Base-by-base conservation (phyloP, 2,113 vertebrate genomes). In the Lepisosteus oculatus region DNA sequence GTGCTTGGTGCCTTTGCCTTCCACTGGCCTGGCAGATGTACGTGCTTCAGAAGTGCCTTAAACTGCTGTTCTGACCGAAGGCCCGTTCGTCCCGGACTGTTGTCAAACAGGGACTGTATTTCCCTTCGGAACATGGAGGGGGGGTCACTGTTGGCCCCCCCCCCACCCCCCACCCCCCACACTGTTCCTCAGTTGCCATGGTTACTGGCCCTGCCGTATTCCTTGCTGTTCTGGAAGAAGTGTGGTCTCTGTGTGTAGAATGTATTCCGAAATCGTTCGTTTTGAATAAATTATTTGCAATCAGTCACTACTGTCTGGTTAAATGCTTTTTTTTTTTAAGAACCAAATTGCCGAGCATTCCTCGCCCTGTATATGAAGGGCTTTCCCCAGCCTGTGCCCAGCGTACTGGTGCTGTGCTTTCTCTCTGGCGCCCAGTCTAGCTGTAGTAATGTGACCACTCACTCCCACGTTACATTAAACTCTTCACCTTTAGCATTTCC, bases 401-500 rank as follows among this genome's bases (percentile, higher is more conserved):
- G 5, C 9, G 47, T 51, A 51, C 47, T 51, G 47, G 5, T 9
- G 5, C 5, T 51, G 47, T 51, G 47, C 47, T 51, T 2, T 51
- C 47, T 9, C 47, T 51, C 47, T 51, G 5, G 9, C 47, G 5
- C 0, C 12, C 63, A 65, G 42, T n/a, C 64, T 43, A n/a, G 47
- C 47, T 51, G 47, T 9, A 6, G 47, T 51, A 51, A 51, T 51
- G 47, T 51, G 47, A 51, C 5, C 47, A 6, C 41, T 66, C 45
- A 55, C 68, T 64, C 55, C 1, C 56, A 29, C 81, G 29, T 86
- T 85, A 85, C 61, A 85, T 76, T 86, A 87, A 87, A 84, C 87
- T 79, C 67, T 86, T 91, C 86, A 90, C 89, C 88, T 90, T 91
- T 91, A 91, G 80, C 87, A 90, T 88, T 88, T 88, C 78, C 77